Evolutionary conservation across 2,797 vertebrate species (phyloP), one percentile per base, ranked within the genome.

Genomic region (Nannoperca australis): DNA sequence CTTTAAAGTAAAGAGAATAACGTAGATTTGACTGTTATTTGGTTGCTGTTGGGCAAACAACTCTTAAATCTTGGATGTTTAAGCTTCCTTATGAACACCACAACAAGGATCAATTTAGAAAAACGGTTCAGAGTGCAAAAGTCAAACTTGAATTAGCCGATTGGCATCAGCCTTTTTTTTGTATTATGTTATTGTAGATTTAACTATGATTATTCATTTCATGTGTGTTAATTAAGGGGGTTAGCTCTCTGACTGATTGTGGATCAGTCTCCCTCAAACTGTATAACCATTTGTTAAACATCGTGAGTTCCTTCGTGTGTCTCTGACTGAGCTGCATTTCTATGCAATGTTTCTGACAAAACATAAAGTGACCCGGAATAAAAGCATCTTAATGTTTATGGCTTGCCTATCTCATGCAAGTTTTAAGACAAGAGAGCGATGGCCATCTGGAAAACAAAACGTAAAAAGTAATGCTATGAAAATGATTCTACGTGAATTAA

Each of bases 151-250:
- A 24, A 22, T 59, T 53, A 66, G 8, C 34, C 59, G 24, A 61
- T 54, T 76, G 36, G 20, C 45, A 61, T 53, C 50, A 53, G 50
- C 22, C n/a, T 56, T 10, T 30, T 64, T 67, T 50, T 2, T n/a
- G n/a, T n/a, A n/a, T n/a, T n/a, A n/a, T 15, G 32, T 4, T 32
- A 32, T 32, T 32, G 32, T 3, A 32, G 32, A 32, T 32, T 32
- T 32, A 32, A 32, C 32, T 32, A 32, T 5, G 32, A 9, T 36
- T 36, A n/a, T n/a, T 36, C 1, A 36, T 13, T 6, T 44, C 32
- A 32, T 32, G 34, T 36, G 34, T 36, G 34, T 36, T 36, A 9
- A 36, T 36, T 36, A 36, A 36, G 36, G 36, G 2, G 4, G 36
- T 36, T 36, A 14, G 40, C 40, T 42, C n/a, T n/a, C n/a, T n/a